Conservation (phyloP, 2,113 vertebrate genomes). For the Regulus satrapa region DNA sequence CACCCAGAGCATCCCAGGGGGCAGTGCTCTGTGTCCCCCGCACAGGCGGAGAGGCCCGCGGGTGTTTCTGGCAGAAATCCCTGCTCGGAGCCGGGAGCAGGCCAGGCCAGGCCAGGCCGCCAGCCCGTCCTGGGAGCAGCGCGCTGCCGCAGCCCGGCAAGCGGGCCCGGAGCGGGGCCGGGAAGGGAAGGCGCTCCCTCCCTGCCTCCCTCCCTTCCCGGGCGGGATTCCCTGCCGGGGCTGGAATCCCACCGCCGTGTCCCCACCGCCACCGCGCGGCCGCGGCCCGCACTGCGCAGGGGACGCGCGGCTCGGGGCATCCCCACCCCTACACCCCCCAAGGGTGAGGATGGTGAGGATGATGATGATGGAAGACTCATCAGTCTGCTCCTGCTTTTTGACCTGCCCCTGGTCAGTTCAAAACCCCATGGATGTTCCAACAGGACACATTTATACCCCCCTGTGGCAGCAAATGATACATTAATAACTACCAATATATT, state of each 20-base stretch:
- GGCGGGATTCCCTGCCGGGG: not conserved
- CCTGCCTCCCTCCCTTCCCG: not conserved
- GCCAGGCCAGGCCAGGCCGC: not conserved
- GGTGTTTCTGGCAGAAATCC: not conserved
- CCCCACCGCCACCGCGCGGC: not conserved
- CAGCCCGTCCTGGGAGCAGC: rapidly evolving
- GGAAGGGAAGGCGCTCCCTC: not conserved
- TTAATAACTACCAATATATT: not conserved
- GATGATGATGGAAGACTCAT: rapidly evolving
- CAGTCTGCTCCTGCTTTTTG: not conserved
- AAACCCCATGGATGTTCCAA: not conserved
- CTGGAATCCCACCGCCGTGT: not conserved
- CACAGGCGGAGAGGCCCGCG: not conserved
- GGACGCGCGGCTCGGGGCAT: no score
- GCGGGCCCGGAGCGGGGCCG: rapidly evolving
- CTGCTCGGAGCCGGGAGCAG: not conserved
- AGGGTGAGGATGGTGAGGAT: no score
- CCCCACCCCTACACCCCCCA: rapidly evolving
- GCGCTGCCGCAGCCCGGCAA: not conserved
- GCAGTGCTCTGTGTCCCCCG: rapidly evolving
- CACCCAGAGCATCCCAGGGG: not conserved
- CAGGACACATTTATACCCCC: not conserved
- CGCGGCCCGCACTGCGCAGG: not conserved
- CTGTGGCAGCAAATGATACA: no score
- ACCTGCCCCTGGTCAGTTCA: not conserved